Conservation (phyloP, 2,113 vertebrate species). For the Riparia riparia region DNA sequence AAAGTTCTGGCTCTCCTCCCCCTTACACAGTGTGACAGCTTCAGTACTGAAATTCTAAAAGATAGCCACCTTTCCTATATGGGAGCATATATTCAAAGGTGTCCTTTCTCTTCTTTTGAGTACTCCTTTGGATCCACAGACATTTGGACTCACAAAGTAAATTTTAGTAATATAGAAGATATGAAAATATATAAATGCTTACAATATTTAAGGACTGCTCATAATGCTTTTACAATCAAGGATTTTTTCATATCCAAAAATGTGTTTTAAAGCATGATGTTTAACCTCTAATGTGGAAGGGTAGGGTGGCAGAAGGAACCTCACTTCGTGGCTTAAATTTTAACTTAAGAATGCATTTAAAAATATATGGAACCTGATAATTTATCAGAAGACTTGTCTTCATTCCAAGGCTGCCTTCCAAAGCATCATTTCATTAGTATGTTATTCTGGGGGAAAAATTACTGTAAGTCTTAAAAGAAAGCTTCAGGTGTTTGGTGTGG, state of each 20-base stretch:
- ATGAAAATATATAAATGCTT: background rate
- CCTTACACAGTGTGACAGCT: background rate
- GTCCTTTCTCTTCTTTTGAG: background rate
- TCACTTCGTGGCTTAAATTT: background rate
- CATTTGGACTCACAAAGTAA: background rate
- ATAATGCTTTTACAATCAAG: background rate
- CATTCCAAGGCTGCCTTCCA: background rate
- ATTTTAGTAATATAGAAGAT: background rate
- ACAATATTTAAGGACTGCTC: background rate
- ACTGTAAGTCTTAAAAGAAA: slow-evolving; percentile 10
- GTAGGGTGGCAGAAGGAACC: background rate
- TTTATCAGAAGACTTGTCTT: background rate
- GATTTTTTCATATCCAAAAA: background rate
- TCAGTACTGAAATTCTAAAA: background rate
- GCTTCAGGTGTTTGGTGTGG: background rate
- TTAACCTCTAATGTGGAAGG: background rate
- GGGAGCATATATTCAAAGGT: background rate
- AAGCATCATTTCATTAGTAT: background rate
- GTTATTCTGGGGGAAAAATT: background rate
- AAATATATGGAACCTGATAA: background rate
- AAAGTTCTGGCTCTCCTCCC: background rate
- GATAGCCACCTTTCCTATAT: background rate
- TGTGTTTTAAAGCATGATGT: background rate
- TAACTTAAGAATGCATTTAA: background rate
- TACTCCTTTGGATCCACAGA: background rate